Conservation (phyloP, 1,140 invertebrate genomes). For the Spodoptera litura region DNA sequence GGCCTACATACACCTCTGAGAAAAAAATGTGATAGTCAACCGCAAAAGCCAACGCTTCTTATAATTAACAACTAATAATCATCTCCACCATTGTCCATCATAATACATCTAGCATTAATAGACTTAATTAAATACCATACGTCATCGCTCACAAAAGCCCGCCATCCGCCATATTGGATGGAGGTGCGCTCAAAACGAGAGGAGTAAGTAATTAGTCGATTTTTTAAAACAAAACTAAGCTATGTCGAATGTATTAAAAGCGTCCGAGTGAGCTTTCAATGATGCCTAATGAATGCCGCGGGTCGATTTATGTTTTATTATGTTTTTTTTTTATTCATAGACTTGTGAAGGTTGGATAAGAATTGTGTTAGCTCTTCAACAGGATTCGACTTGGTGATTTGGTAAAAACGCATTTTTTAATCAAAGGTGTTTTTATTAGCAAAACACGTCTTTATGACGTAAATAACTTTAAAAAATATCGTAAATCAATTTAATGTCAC, state of each 20-base stretch:
- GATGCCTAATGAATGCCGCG: slow-evolving; percentile 74
- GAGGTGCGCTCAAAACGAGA: slow-evolving; percentile 32
- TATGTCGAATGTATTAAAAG: slow-evolving; percentile 57
- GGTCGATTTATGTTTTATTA: slow-evolving; percentile 57
- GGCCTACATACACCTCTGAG: too few species aligned
- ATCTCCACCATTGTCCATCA: slow-evolving; percentile 21
- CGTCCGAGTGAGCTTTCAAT: slow-evolving; percentile 73
- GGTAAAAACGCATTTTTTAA: too few species aligned
- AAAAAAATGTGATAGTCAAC: too few species aligned
- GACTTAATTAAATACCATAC: slow-evolving; percentile 35
- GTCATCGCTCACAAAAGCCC: neutral
- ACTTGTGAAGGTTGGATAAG: slow-evolving; percentile 13
- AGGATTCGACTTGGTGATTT: too few species aligned
- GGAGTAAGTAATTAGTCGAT: slow-evolving; percentile 61
- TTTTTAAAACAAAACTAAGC: slow-evolving; percentile 65
- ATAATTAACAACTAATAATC: slow-evolving; percentile 37
- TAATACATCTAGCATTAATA: slow-evolving; percentile 31
- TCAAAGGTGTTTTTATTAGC: neutral
- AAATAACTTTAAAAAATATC: too few species aligned
- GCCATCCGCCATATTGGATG: slow-evolving; percentile 23
- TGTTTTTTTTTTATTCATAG: slow-evolving; percentile 47
- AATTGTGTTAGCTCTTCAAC: neutral
- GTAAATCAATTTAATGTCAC: too few species aligned
- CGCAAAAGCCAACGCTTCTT: neutral
- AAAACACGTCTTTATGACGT: neutral